These are phyloP conservation scores for Ciconia nigra DNA, from an alignment of 2,797 vertebrate genomes.

Conservation along the genomic window DNA sequence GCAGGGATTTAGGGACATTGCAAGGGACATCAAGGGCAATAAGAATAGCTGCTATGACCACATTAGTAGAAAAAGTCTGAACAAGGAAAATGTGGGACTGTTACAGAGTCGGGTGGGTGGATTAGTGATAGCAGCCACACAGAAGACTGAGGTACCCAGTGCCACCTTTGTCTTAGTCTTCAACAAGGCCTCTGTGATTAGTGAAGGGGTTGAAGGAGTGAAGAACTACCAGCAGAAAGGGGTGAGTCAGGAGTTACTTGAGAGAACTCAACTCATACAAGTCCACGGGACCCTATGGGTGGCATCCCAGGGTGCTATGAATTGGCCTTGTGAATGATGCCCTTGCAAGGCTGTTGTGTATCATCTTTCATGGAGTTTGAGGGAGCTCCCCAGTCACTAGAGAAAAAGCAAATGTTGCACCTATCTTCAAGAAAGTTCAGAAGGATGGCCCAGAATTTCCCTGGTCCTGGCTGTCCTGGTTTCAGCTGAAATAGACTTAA, in stretches of 20 bases:
- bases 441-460: not conserved
- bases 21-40: not conserved
- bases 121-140: not conserved
- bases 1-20: not conserved
- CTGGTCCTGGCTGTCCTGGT: not conserved
- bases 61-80: not conserved
- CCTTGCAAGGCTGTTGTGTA: not conserved
- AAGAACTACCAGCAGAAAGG: not conserved
- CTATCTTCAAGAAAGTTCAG: not conserved
- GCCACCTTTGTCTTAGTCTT: not conserved
- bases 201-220: not conserved
- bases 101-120: not conserved
- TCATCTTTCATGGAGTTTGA: not conserved
- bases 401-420: not conserved
- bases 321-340: not conserved
- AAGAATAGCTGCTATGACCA: not conserved
- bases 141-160: not conserved
- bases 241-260: not conserved
- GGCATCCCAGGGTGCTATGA: not conserved
- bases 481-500: no score
- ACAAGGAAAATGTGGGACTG: not conserved
- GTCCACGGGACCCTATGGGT: accelerated
- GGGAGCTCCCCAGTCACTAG: not conserved
- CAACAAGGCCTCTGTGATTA: not conserved
- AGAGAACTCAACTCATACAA: not conserved